Percentiles rank a stretch among this genome's conserved stretches.
Evolutionary conservation across 2,113 vertebrate species (phyloP).

Genomic region (Todiramphus chloris): DNA sequence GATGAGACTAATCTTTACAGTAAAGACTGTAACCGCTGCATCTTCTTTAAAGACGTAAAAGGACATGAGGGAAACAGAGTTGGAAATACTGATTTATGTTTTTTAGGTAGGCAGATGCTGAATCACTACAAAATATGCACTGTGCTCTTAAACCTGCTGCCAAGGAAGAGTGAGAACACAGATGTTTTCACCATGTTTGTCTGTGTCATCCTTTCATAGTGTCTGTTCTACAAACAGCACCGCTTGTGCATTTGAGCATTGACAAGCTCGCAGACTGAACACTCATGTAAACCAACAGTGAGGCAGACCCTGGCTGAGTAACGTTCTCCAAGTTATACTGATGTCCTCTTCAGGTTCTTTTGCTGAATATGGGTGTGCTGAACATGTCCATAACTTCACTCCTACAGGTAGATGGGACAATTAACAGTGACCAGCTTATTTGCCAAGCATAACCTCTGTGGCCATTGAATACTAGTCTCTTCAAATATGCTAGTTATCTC

Average conservation of each 20-base stretch:
- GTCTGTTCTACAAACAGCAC: neutral
- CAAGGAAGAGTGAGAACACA: slow-evolving; percentile 6
- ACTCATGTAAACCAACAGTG: neutral
- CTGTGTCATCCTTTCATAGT: neutral
- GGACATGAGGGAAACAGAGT: neutral
- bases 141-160: neutral
- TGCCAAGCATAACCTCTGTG: neutral
- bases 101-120: neutral
- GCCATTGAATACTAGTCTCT: neutral
- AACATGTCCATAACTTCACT: neutral
- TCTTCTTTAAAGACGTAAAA: neutral
- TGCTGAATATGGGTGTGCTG: neutral
- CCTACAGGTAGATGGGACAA: neutral
- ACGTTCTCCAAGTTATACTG: neutral
- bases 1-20: neutral
- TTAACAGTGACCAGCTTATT: neutral
- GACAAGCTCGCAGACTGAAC: neutral
- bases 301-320: neutral
- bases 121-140: neutral
- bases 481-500: neutral
- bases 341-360: neutral
- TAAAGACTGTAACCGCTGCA: neutral
- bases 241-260: neutral
- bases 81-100: neutral
- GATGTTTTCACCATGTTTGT: neutral